Percentiles rank a stretch among this genome's conserved stretches.
Evolutionary conservation across 2,797 vertebrate species (phyloP).

Genomic region (Sebastes dallii): DNA sequence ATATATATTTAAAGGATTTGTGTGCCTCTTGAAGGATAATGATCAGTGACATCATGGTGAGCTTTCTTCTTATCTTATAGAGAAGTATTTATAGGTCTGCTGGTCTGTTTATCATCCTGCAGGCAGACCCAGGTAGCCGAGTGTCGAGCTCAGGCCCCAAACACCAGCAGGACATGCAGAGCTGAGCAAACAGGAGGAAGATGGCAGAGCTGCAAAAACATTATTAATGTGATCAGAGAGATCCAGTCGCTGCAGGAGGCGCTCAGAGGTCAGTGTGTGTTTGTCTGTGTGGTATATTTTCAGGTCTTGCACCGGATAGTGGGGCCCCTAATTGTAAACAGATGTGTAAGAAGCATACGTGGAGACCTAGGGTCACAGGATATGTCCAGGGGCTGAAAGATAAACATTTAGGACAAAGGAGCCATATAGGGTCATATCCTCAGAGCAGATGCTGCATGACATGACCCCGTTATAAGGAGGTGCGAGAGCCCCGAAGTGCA

Average conservation of each 20-base stretch:
- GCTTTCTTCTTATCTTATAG: neutral
- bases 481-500: too few species aligned
- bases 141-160: conserved; percentile 83
- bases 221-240: conserved; percentile 85
- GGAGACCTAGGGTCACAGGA: too few species aligned
- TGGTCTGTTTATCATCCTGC: conserved; percentile 24
- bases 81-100: neutral
- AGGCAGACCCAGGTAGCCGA: conserved; percentile 84
- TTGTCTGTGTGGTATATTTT: too few species aligned
- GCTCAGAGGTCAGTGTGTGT: conserved; percentile 82
- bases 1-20: neutral
- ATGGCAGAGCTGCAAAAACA: conserved; percentile 84
- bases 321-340: too few species aligned
- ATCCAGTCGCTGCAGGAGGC: conserved; percentile 90
- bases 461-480: too few species aligned
- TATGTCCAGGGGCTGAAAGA: too few species aligned
- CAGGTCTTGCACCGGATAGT: too few species aligned
- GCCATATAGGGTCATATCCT: too few species aligned
- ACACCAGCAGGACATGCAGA: conserved; percentile 90
- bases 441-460: too few species aligned
- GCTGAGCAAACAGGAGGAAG: conserved; percentile 90
- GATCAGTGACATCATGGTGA: neutral
- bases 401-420: too few species aligned
- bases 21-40: neutral
- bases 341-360: too few species aligned